These are phyloP conservation scores for Setophaga petechia DNA, from an alignment of 2,113 vertebrate genomes.

Conservation along the genomic window DNA sequence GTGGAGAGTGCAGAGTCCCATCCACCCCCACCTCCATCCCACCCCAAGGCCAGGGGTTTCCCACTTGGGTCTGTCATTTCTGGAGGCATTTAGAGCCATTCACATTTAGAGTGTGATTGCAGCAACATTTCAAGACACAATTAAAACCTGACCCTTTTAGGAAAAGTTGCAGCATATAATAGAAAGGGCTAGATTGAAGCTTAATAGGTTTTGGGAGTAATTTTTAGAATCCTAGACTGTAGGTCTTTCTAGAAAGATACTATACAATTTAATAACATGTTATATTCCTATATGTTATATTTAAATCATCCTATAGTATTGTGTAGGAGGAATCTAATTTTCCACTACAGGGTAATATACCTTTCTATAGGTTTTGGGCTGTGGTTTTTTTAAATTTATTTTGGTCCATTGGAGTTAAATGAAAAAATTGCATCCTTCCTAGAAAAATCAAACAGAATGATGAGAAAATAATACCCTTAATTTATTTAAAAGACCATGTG, in stretches of 20 bases:
- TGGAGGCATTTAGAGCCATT: not conserved
- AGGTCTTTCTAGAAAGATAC: conserved; percentile 51
- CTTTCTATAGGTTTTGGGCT: conserved; percentile 20
- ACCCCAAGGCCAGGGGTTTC: not conserved
- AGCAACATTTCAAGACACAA: not conserved
- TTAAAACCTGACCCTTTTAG: conserved; percentile 17
- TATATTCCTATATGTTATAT: conserved; percentile 14
- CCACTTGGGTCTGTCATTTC: fast-evolving
- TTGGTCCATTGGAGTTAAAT: not conserved
- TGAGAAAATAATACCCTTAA: conserved; percentile 46
- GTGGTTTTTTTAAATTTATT: not conserved
- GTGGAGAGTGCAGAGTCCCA: not conserved
- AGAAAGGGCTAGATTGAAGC: not conserved
- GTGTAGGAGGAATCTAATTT: conserved; percentile 55
- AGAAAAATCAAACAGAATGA: not conserved
- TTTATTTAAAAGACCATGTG: not conserved
- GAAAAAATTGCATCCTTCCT: conserved; percentile 52
- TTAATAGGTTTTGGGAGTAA: conserved; percentile 11
- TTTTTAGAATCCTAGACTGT: conserved; percentile 34
- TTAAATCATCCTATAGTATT: conserved; percentile 41
- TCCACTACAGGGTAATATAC: not conserved
- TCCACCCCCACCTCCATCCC: not conserved
- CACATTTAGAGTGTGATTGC: not conserved
- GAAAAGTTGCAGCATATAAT: not conserved
- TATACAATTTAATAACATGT: conserved; percentile 33